phyloP scores from a whole-genome alignment of 2,888 invertebrate genomes.

The Lobophora halterata region DNA sequence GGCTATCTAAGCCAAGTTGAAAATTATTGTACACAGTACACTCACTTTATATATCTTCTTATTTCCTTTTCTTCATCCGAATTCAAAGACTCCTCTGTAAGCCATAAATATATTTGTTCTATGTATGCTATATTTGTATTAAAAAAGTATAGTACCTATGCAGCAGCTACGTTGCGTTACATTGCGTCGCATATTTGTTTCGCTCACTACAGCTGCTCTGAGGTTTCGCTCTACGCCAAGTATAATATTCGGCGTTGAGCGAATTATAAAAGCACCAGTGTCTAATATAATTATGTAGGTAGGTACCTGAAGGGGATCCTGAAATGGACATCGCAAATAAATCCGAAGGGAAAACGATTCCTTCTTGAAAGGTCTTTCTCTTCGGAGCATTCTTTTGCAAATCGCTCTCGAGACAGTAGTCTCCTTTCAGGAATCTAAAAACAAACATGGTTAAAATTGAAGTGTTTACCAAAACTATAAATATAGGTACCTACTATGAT shows the following conservation, averaged over 20 bases:
- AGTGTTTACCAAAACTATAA: no score
- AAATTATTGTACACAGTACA: no score
- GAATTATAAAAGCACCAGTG: background rate
- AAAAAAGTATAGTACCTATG: constrained; percentile 16
- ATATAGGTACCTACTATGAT: no score
- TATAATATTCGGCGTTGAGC: no score
- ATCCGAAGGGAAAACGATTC: constrained; percentile 37
- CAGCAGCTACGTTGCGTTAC: no score
- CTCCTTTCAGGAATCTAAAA: constrained; percentile 57
- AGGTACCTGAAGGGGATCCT: constrained; percentile 27
- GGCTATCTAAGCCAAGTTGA: no score
- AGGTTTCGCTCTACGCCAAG: no score
- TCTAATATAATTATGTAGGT: no score
- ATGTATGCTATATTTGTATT: no score
- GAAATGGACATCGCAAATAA: constrained; percentile 30
- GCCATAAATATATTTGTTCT: no score
- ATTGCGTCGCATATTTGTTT: no score
- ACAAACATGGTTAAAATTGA: background rate
- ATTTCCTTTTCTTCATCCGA: constrained; percentile 57
- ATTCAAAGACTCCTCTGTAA: constrained; percentile 50
- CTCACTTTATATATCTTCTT: constrained; percentile 52
- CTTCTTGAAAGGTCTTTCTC: constrained; percentile 14
- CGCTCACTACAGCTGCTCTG: no score
- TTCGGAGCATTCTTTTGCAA: constrained; percentile 30
- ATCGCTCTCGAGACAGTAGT: constrained; percentile 63